Evolutionary conservation across 2,888 invertebrate genomes (phyloP).

Genomic region (Caenorhabditis sp.): DNA sequence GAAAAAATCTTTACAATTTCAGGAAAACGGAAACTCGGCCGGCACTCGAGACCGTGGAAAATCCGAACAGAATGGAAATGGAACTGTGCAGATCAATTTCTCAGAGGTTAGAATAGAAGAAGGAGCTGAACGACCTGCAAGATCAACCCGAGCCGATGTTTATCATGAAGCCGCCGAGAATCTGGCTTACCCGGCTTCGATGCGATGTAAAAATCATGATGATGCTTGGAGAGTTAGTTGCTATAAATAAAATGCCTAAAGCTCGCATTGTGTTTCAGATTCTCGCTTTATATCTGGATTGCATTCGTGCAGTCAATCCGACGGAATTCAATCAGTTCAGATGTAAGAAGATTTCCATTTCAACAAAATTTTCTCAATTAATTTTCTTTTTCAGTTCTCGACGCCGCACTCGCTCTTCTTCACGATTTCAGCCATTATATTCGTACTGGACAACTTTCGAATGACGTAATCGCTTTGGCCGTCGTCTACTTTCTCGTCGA

Average conservation of each 20-base stretch:
- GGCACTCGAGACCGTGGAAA: neutral
- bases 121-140: neutral
- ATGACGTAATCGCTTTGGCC: slow-evolving; percentile 25
- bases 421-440: slow-evolving; percentile 28
- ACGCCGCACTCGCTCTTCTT: slow-evolving; percentile 43
- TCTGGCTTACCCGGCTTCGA: slow-evolving; percentile 46
- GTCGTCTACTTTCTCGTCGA: slow-evolving; percentile 43
- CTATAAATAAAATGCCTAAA: neutral
- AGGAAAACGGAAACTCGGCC: neutral
- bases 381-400: slow-evolving; percentile 46
- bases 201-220: slow-evolving; percentile 44
- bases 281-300: slow-evolving; percentile 42
- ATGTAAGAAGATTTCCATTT: slow-evolving; percentile 6
- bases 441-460: slow-evolving; percentile 1
- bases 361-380: neutral
- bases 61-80: neutral
- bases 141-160: slow-evolving; percentile 1
- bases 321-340: slow-evolving; percentile 24
- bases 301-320: slow-evolving; percentile 36
- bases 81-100: neutral
- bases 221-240: slow-evolving; percentile 39
- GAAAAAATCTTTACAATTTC: neutral
- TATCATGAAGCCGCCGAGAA: slow-evolving; percentile 35
- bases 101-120: neutral
- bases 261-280: slow-evolving; percentile 17